Evolutionary conservation across 37 sponge, comb jelly and placozoan genomes (phyloP).

Genomic region (Spongilla lacustris): DNA sequence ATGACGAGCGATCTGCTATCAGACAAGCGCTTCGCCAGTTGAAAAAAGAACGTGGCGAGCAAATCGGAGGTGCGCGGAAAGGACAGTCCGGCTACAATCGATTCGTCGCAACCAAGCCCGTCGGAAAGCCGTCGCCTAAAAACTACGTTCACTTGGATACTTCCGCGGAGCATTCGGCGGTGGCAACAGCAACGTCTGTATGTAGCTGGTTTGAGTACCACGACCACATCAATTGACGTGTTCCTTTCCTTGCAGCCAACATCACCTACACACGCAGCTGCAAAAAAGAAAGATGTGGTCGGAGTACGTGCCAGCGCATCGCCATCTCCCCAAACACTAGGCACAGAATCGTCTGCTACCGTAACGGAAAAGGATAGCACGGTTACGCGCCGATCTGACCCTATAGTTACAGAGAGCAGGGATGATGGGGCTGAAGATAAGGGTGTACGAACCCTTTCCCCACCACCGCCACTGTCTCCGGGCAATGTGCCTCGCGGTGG

Average conservation of each 20-base stretch:
- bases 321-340: background rate
- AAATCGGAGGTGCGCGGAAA: background rate
- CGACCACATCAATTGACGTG: background rate
- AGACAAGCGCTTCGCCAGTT: conserved; percentile 56
- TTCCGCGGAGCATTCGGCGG: background rate
- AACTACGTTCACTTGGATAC: background rate
- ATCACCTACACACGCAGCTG: background rate
- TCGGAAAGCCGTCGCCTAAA: background rate
- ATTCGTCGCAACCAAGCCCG: conserved; percentile 35
- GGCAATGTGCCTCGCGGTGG: background rate
- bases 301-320: background rate
- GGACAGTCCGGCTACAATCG: conserved; percentile 67
- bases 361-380: background rate
- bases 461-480: conserved; percentile 1
- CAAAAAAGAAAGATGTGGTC: background rate
- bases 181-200: background rate
- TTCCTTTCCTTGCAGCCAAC: background rate
- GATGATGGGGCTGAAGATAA: background rate
- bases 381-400: background rate
- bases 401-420: background rate
- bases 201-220: background rate
- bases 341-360: background rate
- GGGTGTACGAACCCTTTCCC: background rate
- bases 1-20: conserved; percentile 77
- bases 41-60: conserved; percentile 51